Evolutionary conservation across 2,888 invertebrate genomes (phyloP), one percentile per base, ranked within the genome.

Genomic region (Harpalus rufipes): DNA sequence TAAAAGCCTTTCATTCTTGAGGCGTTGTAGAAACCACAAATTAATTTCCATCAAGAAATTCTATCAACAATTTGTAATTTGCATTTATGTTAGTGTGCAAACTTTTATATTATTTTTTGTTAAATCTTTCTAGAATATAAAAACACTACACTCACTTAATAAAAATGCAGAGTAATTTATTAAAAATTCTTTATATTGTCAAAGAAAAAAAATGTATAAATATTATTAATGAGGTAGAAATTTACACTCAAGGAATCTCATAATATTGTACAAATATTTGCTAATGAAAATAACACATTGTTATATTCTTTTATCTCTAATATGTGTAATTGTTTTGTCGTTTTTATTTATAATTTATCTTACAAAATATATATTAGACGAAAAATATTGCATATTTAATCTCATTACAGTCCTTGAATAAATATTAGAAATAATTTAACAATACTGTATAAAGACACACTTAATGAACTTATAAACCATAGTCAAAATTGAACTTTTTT

Each of bases 151-250:
- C 68, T 68, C 25, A 63, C 25, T 63, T 63, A 63, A 63, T 63
- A 10, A n/a, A 68, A 68, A 68, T 39, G 12, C 68, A 68, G 68
- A 68, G 32, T 63, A 25, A 25, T 63, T 63, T 63, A 68, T 39
- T 68, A 68, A 68, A 65, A 39, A 68, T 14, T 68, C 68, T 68
- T 68, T 68, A 39, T 68, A 39, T 68, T 68, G 10, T 63, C 6
- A 63, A 63, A 18, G 3, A 18, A 14, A 18, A 59, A 14, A 59
- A 59, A 59, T 16, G 59, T n/a, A 8, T 6, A n/a, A 61, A 61
- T 8, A 61, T 63, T 63, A 25, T 59, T 59, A 0, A 14, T 10
- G 25, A 61, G 3, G 18, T 7, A 61, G 7, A 61, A 21, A 16
- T 16, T 4, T 25, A 25, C 8, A 25, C 63, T 21, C 25, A 1